Evolutionary conservation across 2,113 vertebrate genomes (phyloP).

Genomic region (Melanotaenia duboulayi): DNA sequence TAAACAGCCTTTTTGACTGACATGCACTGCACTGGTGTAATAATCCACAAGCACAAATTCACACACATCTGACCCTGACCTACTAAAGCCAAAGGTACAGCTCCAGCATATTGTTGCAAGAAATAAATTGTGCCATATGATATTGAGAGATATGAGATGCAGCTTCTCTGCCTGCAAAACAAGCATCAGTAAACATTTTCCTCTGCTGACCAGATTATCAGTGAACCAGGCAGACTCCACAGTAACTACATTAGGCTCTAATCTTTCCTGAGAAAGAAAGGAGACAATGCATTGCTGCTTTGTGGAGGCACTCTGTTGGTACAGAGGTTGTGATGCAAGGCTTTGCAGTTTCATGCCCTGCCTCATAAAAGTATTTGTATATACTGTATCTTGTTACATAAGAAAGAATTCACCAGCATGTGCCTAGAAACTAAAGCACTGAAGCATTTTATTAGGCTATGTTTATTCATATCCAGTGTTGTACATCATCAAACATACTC

Average conservation of each 20-base stretch:
- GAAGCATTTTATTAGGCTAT: conserved; percentile 4
- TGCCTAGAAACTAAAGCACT: neutral
- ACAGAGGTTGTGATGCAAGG: neutral
- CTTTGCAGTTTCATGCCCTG: neutral
- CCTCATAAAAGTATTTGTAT: fast-evolving
- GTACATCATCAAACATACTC: conserved; percentile 1
- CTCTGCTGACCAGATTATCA: conserved; percentile 33
- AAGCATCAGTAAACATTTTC: conserved; percentile 46
- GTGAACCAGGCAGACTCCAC: conserved; percentile 23
- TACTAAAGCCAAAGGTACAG: conserved; percentile 36
- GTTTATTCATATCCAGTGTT: neutral
- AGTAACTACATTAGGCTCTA: conserved; percentile 11
- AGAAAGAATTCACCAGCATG: neutral
- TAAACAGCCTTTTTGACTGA: conserved; percentile 22
- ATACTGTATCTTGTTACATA: neutral
- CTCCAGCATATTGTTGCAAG: conserved; percentile 34
- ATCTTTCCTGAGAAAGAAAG: neutral
- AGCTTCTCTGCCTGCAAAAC: conserved; percentile 54
- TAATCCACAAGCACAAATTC: conserved; percentile 4
- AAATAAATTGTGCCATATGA: conserved; percentile 59
- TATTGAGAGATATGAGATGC: conserved; percentile 42
- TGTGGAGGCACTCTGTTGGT: neutral
- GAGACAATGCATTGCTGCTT: neutral
- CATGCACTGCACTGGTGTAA: conserved; percentile 19
- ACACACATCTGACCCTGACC: conserved; percentile 38